These are phyloP conservation scores for Dicyrtomina minuta DNA, from an alignment of 2,888 invertebrate species.

Conservation along the genomic window DNA sequence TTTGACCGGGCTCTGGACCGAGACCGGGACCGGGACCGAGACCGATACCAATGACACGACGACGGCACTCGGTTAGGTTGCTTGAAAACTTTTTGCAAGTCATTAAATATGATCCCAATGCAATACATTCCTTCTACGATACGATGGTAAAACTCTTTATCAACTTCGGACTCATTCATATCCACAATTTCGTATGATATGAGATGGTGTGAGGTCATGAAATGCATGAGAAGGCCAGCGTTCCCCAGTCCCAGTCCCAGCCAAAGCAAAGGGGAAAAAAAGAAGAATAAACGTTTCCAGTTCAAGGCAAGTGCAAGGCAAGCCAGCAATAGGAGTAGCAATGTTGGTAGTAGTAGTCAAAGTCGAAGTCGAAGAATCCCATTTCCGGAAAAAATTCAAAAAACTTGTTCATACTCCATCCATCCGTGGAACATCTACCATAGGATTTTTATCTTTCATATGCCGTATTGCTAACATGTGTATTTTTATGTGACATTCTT, in stretches of 20 bases:
- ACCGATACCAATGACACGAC: too few species aligned
- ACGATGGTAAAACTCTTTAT: too few species aligned
- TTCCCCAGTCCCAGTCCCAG: not conserved
- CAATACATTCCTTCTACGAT: too few species aligned
- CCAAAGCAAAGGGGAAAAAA: not conserved
- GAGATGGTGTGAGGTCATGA: not conserved
- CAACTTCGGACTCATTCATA: too few species aligned
- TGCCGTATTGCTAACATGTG: slow-evolving; percentile 29
- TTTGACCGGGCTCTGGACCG: too few species aligned
- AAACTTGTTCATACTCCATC: slow-evolving; percentile 30
- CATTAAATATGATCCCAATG: too few species aligned
- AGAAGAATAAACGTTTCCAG: not conserved
- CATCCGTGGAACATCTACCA: slow-evolving; percentile 17
- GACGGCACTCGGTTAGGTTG: too few species aligned
- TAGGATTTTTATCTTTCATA: slow-evolving; percentile 17
- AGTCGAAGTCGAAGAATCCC: slow-evolving; percentile 29
- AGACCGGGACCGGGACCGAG: too few species aligned
- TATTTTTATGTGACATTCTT: slow-evolving; percentile 33
- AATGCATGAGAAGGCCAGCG: not conserved
- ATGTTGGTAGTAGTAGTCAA: not conserved
- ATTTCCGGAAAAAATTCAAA: slow-evolving; percentile 33
- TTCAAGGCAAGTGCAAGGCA: too few species aligned
- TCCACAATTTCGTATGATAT: too few species aligned
- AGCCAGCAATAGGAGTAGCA: not conserved
- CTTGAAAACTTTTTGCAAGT: too few species aligned